Evolutionary conservation across 2,797 vertebrate genomes (phyloP).

Genomic region (Notolabrus celidotus): DNA sequence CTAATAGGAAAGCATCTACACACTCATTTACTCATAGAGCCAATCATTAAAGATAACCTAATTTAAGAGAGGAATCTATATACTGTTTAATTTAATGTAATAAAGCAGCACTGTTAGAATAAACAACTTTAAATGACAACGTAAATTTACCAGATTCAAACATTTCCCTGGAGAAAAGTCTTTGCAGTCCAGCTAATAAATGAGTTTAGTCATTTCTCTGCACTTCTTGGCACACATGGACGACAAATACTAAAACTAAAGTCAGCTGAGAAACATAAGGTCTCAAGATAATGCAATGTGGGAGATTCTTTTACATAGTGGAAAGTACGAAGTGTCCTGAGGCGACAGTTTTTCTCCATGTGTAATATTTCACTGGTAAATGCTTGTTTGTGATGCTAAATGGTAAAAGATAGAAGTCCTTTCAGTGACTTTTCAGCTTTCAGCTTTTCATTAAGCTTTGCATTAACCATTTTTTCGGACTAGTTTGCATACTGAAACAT

Average conservation of each 20-base stretch:
- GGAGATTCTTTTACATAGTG: constrained; percentile 6
- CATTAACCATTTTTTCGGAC: background rate
- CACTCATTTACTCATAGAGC: constrained; percentile 38
- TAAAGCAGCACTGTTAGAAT: background rate
- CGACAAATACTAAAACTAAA: constrained; percentile 8
- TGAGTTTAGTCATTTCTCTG: constrained; percentile 7
- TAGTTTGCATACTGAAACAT: background rate
- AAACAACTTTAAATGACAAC: constrained; percentile 9
- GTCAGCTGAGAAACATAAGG: background rate
- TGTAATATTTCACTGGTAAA: background rate
- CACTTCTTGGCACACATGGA: background rate
- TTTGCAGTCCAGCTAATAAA: background rate
- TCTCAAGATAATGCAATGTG: background rate
- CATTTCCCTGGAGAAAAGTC: background rate
- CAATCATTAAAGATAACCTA: constrained; percentile 3
- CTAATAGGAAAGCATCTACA: constrained; percentile 15
- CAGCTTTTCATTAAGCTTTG: background rate
- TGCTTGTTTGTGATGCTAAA: constrained; percentile 13
- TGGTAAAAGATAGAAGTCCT: background rate
- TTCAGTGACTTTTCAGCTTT: too few species aligned
- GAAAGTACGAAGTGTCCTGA: background rate
- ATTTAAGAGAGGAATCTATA: background rate
- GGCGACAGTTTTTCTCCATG: background rate
- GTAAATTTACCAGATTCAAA: background rate
- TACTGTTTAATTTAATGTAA: background rate